Base-by-base conservation (phyloP, 2,797 vertebrate species). In the Tokudaia muenninki region DNA sequence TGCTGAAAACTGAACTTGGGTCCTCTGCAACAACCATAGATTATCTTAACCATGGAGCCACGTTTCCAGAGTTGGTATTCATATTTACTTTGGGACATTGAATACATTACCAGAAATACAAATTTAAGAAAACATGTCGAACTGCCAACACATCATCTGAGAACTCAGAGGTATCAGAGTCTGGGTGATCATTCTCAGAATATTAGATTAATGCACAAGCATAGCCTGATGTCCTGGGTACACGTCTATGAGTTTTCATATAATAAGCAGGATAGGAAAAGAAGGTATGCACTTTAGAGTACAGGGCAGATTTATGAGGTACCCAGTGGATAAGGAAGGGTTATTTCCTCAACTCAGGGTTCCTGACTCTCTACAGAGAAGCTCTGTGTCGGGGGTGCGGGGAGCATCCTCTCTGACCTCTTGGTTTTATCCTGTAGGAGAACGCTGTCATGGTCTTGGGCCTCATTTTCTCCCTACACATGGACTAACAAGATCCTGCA, bases 301-400 rank as follows among this genome's bases (percentile, higher is more conserved):
- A 82, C 52, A 87, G 16, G 44, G 4, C 29, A 80, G 16, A 6
- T 34, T 44, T 87, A 29, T 81, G 2, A 74, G 41, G 13, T 93
- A 52, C 14, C n/a, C 29, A 17, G 0, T 55, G 29, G 52, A 74
- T 63, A 75, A 70, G 65, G 59, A 47, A 22, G 74, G 34, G 22
- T 57, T 9, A 12, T 74, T 86, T 88, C 44, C 41, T 41, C 81
- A 79, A 11, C 22, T 81, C 12, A 29, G 29, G 21, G 0, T 50
- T 84, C 86, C 72, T 82, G 22, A n/a, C 3, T 26, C 95, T 4
- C 47, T 1, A 24, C 31, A 16, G 4, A 89, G 89, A 31, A 16
- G 1, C 11, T 14, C 5, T 74, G 2, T 0, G 0, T 37, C 4
- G 16, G 9, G 17, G 47, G 41, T 41, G 41, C 3, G 47, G 21